Conservation (phyloP, 2,113 vertebrate species). For the Heterotilapia buettikoferi region DNA sequence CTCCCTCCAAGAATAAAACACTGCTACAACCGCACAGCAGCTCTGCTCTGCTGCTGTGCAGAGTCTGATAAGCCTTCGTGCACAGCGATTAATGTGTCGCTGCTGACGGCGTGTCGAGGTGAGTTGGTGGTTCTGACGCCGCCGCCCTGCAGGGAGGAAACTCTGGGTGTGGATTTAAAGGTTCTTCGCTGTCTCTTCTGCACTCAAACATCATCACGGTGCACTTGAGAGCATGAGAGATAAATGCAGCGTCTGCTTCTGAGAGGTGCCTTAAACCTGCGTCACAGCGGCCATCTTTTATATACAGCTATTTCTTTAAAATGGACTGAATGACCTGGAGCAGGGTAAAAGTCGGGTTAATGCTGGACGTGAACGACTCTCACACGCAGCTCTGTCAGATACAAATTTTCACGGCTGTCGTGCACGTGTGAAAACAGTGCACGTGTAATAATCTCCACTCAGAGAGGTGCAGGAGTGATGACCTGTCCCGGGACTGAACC, state of each 20-base stretch:
- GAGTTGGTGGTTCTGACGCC: neutral
- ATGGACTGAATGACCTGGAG: neutral
- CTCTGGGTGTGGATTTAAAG: neutral
- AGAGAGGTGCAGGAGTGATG: neutral
- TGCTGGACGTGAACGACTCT: neutral
- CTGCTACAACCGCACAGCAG: neutral
- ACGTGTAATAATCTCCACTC: neutral
- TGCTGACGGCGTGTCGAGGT: neutral
- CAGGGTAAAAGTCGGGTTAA: neutral
- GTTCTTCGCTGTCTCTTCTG: rapidly evolving
- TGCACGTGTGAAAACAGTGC: neutral
- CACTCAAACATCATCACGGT: neutral
- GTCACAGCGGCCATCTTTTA: neutral
- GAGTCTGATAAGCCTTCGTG: neutral
- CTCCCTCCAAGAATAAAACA: neutral
- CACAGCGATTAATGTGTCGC: neutral
- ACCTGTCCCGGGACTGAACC: rapidly evolving
- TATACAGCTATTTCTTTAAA: neutral
- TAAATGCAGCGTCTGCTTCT: neutral
- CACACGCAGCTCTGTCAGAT: neutral
- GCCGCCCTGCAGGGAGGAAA: neutral
- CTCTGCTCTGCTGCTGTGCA: neutral
- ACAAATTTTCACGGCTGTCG: neutral
- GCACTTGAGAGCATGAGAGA: neutral
- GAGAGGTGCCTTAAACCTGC: neutral